A percentile compares a stretch with the other conserved stretches of the same genome.
Conservation (phyloP, 2,113 vertebrate species). For the Thinocorus orbignyianus region DNA sequence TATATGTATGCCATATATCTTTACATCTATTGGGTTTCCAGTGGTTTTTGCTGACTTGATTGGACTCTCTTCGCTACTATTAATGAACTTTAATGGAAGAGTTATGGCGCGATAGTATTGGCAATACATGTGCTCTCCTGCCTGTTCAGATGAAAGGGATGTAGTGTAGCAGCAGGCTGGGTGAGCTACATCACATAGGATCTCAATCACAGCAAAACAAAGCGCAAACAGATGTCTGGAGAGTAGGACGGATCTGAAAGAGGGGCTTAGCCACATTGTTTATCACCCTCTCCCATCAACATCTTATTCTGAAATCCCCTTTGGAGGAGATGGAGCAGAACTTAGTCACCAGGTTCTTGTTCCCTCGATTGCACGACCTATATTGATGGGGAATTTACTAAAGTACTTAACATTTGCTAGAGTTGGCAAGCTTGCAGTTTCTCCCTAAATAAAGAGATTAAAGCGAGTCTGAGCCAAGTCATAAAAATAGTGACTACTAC, state of each 20-base stretch:
- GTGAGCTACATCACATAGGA: neutral
- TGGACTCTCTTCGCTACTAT: neutral
- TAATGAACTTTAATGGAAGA: conserved; percentile 27
- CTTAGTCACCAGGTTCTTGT: neutral
- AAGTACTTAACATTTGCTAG: conserved; percentile 58
- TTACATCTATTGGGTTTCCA: neutral
- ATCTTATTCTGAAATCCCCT: neutral
- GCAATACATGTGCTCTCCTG: neutral
- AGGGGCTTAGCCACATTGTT: neutral
- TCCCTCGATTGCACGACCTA: conserved; percentile 45
- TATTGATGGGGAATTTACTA: conserved; percentile 52
- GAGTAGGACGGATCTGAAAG: neutral
- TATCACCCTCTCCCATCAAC: neutral
- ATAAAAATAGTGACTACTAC: conserved; percentile 66
- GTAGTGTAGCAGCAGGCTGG: neutral
- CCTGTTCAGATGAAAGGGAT: neutral
- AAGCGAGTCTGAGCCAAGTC: conserved; percentile 54
- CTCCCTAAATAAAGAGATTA: conserved; percentile 60
- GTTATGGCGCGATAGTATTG: neutral
- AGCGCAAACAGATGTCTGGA: neutral
- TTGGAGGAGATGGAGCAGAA: neutral
- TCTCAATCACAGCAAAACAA: neutral
- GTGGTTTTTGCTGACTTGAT: neutral
- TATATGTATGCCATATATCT: fast-evolving
- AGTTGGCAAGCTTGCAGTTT: conserved; percentile 56